Evolutionary conservation across 2,113 vertebrate genomes (phyloP).

Genomic region (Erythrolamprus reginae): DNA sequence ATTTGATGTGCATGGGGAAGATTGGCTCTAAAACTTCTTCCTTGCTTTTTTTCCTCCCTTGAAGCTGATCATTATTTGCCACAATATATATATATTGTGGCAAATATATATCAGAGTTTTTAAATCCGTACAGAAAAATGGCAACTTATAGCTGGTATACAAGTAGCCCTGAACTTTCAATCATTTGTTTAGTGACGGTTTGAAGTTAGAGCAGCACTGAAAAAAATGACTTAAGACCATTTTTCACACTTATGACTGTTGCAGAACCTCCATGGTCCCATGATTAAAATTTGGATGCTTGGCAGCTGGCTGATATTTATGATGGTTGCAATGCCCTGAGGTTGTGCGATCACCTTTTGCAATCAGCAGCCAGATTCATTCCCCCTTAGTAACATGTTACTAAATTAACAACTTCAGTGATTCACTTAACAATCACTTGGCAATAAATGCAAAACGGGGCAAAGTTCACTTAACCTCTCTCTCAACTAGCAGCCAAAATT

Average conservation of each 20-base stretch:
- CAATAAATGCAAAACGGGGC: background rate
- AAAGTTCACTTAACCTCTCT: background rate
- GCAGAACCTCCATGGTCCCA: background rate
- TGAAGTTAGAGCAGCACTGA: background rate
- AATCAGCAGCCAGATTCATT: background rate
- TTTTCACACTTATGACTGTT: background rate
- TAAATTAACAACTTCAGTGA: background rate
- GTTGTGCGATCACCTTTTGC: background rate
- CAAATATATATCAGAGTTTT: background rate
- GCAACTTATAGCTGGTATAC: background rate
- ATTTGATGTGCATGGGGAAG: background rate
- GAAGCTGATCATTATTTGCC: background rate
- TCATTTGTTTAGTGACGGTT: background rate
- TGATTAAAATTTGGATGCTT: background rate
- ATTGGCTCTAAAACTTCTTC: background rate
- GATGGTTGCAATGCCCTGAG: too few species aligned
- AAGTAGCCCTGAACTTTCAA: background rate
- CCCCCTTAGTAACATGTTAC: background rate
- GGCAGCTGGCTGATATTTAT: too few species aligned
- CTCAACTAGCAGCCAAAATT: background rate
- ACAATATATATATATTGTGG: too few species aligned
- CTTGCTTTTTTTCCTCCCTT: background rate
- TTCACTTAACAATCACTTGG: background rate
- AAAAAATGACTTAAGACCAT: background rate
- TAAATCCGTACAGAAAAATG: background rate